Conservation (phyloP, 2,113 vertebrate genomes). For the Triplophysa tibetana region DNA sequence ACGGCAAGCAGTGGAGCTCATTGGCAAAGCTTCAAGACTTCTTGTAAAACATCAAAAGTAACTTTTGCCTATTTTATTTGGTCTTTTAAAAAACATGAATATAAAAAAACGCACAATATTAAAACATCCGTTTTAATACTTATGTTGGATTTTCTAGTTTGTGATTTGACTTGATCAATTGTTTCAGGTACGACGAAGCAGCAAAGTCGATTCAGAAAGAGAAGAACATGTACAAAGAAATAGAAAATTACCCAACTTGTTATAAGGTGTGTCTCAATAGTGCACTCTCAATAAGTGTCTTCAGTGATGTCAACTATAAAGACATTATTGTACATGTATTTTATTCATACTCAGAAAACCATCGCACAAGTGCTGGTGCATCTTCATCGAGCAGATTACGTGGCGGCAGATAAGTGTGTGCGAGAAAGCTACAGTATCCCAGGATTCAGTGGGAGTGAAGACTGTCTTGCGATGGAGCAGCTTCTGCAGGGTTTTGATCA, state of each 20-base stretch:
- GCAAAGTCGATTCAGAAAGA: constrained; percentile 84
- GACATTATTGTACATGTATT: not conserved
- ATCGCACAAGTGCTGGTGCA: constrained; percentile 88
- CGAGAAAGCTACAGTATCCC: constrained; percentile 88
- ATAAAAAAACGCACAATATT: too few relatives aligned
- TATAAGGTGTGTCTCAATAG: constrained; percentile 77
- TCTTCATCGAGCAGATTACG: constrained; percentile 84
- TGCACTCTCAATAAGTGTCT: too few relatives aligned
- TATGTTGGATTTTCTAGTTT: too few relatives aligned
- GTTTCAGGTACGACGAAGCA: constrained; percentile 82
- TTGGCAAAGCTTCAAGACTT: constrained; percentile 84
- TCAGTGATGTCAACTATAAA: not conserved
- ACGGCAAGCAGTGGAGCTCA: constrained; percentile 81
- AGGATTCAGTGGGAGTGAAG: constrained; percentile 86
- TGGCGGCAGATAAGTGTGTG: constrained; percentile 85
- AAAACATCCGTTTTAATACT: too few relatives aligned
- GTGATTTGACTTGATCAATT: not conserved
- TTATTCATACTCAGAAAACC: constrained; percentile 77
- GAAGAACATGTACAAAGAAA: constrained; percentile 88
- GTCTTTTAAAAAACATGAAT: too few relatives aligned
- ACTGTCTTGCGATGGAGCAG: constrained; percentile 81
- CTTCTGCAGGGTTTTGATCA: constrained; percentile 85
- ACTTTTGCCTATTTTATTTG: not conserved
- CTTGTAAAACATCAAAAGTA: constrained; percentile 84
- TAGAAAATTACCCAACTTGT: constrained; percentile 87